Evolutionary conservation across 2,888 invertebrate species (phyloP).

Genomic region (Pristionchus exspectatus): DNA sequence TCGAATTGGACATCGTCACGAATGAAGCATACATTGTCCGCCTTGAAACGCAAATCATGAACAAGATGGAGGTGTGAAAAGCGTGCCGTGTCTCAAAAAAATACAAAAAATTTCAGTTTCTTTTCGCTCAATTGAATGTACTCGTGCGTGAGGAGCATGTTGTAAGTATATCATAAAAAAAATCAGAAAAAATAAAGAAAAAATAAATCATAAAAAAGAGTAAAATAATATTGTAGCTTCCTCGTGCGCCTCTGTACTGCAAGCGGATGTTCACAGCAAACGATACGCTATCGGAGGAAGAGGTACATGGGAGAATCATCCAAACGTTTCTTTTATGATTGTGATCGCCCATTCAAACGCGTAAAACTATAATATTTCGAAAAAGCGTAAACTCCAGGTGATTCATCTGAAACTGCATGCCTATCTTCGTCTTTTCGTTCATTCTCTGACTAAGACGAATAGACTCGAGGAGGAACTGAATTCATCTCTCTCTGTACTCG

Average conservation of each 20-base stretch:
- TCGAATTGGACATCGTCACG: constrained; percentile 50
- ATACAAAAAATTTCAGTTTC: constrained; percentile 57
- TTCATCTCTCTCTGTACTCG: not conserved
- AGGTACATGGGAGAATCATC: constrained; percentile 24
- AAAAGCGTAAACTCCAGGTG: not conserved
- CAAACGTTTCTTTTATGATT: not conserved
- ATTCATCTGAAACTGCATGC: constrained; percentile 54
- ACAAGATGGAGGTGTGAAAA: constrained; percentile 54
- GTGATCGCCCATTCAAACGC: too few species aligned
- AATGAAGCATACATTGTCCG: not conserved
- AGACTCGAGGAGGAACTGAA: constrained; percentile 44
- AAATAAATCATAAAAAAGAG: too few species aligned
- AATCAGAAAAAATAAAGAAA: too few species aligned
- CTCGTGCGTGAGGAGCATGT: constrained; percentile 65
- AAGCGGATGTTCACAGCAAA: not conserved
- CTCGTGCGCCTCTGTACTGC: constrained; percentile 54
- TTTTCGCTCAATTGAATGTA: constrained; percentile 69
- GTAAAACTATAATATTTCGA: too few species aligned
- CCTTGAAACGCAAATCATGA: constrained; percentile 44
- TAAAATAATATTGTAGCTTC: constrained; percentile 26
- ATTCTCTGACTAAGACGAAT: constrained; percentile 41
- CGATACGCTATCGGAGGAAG: constrained; percentile 34
- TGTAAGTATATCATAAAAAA: not conserved
- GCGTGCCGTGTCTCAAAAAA: not conserved
- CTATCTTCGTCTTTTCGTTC: constrained; percentile 47